These are phyloP conservation scores for Melanostoma scalare DNA, from an alignment of 2,888 invertebrate species.

Conservation along the genomic window DNA sequence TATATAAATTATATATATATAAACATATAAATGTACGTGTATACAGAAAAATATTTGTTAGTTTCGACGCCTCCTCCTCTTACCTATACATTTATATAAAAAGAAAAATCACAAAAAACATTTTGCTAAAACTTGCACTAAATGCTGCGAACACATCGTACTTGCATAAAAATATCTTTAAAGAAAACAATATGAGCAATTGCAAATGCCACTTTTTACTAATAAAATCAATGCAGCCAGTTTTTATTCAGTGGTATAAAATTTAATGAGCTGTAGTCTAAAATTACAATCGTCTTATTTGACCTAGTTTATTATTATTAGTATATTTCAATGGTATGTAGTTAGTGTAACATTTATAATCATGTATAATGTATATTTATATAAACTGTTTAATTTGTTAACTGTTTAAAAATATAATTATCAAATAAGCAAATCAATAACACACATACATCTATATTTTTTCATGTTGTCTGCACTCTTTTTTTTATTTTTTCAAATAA, in stretches of 20 bases:
- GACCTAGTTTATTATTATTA: conserved; percentile 39
- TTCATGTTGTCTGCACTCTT: conserved; percentile 69
- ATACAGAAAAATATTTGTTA: conserved; percentile 43
- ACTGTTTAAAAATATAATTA: conserved; percentile 54
- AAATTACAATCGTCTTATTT: conserved; percentile 49
- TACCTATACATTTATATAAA: conserved; percentile 16
- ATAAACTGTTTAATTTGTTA: conserved; percentile 60
- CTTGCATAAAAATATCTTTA: conserved; percentile 20
- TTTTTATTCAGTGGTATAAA: conserved; percentile 55
- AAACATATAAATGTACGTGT: conserved; percentile 19
- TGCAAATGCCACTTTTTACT: conserved; percentile 39
- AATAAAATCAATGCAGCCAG: conserved; percentile 52
- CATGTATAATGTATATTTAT: conserved; percentile 62
- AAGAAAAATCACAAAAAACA: conserved; percentile 15
- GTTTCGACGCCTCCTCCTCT: conserved; percentile 19
- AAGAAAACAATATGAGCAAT: conserved; percentile 12
- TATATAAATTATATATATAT: conserved; percentile 21
- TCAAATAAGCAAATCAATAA: conserved; percentile 17
- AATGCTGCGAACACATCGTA: conserved; percentile 39
- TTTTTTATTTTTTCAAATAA: conserved; percentile 49
- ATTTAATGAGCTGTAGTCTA: conserved; percentile 25
- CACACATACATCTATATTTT: conserved; percentile 35
- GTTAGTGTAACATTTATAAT: conserved; percentile 55
- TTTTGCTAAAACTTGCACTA: conserved; percentile 32
- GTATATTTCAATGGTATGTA: conserved; percentile 29